These are phyloP conservation scores for Passer domesticus DNA, from an alignment of 2,113 vertebrate species.

Conservation along the genomic window DNA sequence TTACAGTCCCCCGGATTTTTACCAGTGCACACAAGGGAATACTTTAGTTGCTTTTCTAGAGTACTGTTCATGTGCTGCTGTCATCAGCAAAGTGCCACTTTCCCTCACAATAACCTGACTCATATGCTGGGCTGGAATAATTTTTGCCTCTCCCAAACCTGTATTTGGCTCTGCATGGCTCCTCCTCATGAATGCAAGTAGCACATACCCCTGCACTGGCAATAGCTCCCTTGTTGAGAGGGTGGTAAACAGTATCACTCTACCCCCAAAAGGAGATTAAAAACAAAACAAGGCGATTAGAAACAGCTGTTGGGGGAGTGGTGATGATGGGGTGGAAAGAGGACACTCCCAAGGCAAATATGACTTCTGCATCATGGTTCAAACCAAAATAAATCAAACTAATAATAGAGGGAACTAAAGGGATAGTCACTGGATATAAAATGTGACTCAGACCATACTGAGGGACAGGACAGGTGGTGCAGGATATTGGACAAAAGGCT, in stretches of 20 bases:
- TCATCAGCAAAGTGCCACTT: neutral
- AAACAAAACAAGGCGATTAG: constrained; percentile 55
- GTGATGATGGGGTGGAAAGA: neutral
- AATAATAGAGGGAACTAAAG: constrained; percentile 37
- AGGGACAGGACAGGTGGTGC: constrained; percentile 10
- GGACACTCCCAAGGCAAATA: constrained; percentile 57
- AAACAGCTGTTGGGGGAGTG: constrained; percentile 21
- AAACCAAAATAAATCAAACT: constrained; percentile 56
- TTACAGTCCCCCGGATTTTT: neutral
- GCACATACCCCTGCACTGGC: neutral
- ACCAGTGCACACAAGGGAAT: neutral
- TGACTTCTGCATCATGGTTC: constrained; percentile 12
- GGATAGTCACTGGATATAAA: neutral
- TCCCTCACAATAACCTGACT: neutral
- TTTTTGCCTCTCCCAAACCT: neutral
- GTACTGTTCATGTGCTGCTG: neutral
- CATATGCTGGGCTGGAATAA: neutral
- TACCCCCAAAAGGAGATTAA: neutral
- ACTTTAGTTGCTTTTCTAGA: neutral
- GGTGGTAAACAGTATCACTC: neutral
- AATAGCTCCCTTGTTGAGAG: neutral
- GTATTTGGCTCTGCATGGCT: neutral
- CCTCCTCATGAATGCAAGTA: neutral
- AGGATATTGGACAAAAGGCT: neutral
- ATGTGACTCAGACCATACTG: neutral